Base-by-base conservation (phyloP, 2,888 invertebrate species). In the Hanleya hanleyi region DNA sequence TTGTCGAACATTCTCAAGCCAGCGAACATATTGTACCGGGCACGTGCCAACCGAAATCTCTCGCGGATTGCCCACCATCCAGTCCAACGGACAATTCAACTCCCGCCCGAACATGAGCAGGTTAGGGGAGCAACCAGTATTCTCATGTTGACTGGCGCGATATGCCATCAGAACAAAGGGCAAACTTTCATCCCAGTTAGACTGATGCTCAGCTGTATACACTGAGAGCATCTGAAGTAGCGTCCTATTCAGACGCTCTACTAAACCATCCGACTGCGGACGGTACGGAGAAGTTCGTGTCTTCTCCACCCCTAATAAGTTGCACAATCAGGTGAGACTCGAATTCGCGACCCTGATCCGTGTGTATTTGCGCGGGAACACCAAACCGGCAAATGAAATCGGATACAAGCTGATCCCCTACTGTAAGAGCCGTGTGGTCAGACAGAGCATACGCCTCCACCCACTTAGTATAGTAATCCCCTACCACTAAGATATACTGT, bases 11-110 rank as follows among this genome's bases (percentile, higher is more conserved):
- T 32, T 5, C 32, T 38, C 37, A 26, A 70, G 41, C 74, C 70
- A 74, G 26, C 69, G 41, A 22, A 74, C 67, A 67, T 74, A 74
- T 37, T 70, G 61, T 7, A 32, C 57, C 26, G 49, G 71, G 32
- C 62, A 15, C 9, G 15, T 7, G 7, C 22, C n/a, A 7, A 7
- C 22, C 7, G 9, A 6, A 22, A 12, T n/a, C 12, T 9, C 26
- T n/a, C n/a, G 22, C n/a, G 41, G 41, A 18, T 41, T 41, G 15
- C 51, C 51, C 7, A 51, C n/a, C 15, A 18, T 51, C 7, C 51
- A 22, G 51, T 51, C 51, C 7, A 22, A 12, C 7, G 12, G 51
- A 51, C 9, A 51, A 7, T 7, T n/a, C 7, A 51, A n/a, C 22
- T 51, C 15, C 22, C 26, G 51, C n/a, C 51, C 51, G 22, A 51